Base-by-base conservation (phyloP, 2,797 vertebrate genomes). In the Numenius phaeopus region DNA sequence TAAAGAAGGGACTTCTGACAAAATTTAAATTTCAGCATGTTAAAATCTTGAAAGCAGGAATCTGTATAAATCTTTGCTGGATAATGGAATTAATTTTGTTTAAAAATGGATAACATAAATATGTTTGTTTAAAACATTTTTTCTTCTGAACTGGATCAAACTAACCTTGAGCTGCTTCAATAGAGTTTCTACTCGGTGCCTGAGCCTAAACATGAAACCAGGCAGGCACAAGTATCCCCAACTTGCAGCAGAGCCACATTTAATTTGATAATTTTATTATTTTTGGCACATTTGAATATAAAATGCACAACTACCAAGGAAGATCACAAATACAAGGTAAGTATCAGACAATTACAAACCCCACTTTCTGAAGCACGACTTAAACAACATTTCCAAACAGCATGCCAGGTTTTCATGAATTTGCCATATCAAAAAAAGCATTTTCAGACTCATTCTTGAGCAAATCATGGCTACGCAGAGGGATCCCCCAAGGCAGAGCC, bases 81-180 rank as follows among this genome's bases (percentile, higher is more conserved):
- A n/a, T 57, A 61, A 77, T 29, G 4, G 10, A 84, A 71, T 72
- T 72, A 23, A 39, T 83, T 46, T 57, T 39, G n/a, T 47, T 62
- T 5, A 2, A 58, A 64, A 80, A 27, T 37, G 6, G 46, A 12
- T 55, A 46, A 42, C 20, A 24, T 5, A 0, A 0, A 44, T 23
- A 42, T 3, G 15, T 29, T 86, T 62, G 39, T 7, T 39, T 42
- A 50, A 69, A 86, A 34, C 11, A 7, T 18, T 59, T 89, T 55
- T 62, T 50, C 27, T 65, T 80, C 54, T 40, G 22, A 84, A 55
- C 29, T 10, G 16, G 2, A 22, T 62, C 52, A 67, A 37, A 66
- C 6, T 8, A 50, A 46, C 6, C 19, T 30, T 19, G 44, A 72
- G 26, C 15, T 70, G 11, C 54, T 62, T 39, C 80, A 18, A 0